Base-by-base conservation (phyloP, 2,888 invertebrate species). In the Mythimna lalbum region DNA sequence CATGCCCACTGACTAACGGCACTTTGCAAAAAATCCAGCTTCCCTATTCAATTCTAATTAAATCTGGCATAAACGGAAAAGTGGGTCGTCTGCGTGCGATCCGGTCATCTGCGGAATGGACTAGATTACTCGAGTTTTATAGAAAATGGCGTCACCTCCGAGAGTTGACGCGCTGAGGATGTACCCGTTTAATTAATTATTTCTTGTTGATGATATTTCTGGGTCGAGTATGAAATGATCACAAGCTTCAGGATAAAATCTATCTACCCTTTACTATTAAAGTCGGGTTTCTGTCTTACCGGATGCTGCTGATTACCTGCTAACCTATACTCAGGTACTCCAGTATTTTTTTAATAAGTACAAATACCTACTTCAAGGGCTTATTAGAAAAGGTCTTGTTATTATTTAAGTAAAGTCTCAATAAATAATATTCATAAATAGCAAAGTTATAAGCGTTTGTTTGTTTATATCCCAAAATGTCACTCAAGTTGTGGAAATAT, bases 31-130 rank as follows among this genome's bases (percentile, higher is more conserved):
- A 78, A 85, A 76, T 49, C 69, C 63, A 64, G 80, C 57, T 66
- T 71, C 39, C 59, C 68, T 63, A 78, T 80, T 86, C 77, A 76
- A 73, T 80, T 85, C 82, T 85, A 85, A 86, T 86, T 87, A 87
- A 86, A 83, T 80, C 77, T 72, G 63, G 72, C 63, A 75, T 76
- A 76, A 69, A 71, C 63, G 65, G 63, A 55, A 77, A 81, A 83
- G 62, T 86, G 76, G 86, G 82, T 74, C 85, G 62, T 39, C 82
- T 82, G 84, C 86, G 80, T 83, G 63, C 79, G 67, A 79, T 81
- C 77, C 71, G 68, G 76, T 77, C 81, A 76, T 78, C 80, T 76
- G 62, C 63, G 69, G 69, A 83, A 83, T 76, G 72, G 60, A 76
- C 80, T 80, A 71, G 83, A 81, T 81, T 80, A 79, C 73, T 72